A percentile compares a stretch with the other conserved stretches of the same genome.
Conservation (phyloP, 2,888 invertebrate species). For the Polyommatus icarus region DNA sequence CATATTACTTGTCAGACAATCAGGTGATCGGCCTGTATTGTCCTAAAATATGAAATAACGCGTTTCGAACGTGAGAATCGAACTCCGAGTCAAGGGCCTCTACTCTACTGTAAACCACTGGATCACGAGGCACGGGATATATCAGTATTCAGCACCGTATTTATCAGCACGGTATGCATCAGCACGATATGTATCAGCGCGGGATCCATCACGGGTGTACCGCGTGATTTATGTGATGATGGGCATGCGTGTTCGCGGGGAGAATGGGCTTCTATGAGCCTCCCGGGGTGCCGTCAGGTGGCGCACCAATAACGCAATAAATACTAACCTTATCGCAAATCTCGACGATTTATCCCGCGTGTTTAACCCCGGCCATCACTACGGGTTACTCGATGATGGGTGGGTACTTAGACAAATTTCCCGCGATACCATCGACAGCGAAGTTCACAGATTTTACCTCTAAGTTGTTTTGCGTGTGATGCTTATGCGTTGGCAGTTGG, state of each 20-base stretch:
- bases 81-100: too few species aligned
- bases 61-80: too few species aligned
- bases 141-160: too few species aligned
- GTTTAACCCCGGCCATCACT: slow-evolving; percentile 76
- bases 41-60: too few species aligned
- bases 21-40: too few species aligned
- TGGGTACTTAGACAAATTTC: slow-evolving; percentile 31
- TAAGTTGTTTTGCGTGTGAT: not conserved
- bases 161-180: not conserved
- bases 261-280: slow-evolving; percentile 61
- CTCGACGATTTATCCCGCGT: slow-evolving; percentile 76
- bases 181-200: slow-evolving; percentile 44
- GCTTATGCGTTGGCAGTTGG: too few species aligned
- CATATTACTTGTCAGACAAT: too few species aligned
- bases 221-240: slow-evolving; percentile 64
- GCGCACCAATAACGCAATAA: slow-evolving; percentile 76
- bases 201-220: slow-evolving; percentile 60
- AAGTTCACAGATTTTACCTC: not conserved
- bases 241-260: slow-evolving; percentile 51
- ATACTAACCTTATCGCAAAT: slow-evolving; percentile 78
- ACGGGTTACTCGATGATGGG: slow-evolving; percentile 69
- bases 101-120: too few species aligned
- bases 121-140: too few species aligned
- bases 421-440: not conserved
- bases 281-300: slow-evolving; percentile 68